Evolutionary conservation across 2,113 vertebrate species (phyloP).

Genomic region (Poicephalus gulielmi): DNA sequence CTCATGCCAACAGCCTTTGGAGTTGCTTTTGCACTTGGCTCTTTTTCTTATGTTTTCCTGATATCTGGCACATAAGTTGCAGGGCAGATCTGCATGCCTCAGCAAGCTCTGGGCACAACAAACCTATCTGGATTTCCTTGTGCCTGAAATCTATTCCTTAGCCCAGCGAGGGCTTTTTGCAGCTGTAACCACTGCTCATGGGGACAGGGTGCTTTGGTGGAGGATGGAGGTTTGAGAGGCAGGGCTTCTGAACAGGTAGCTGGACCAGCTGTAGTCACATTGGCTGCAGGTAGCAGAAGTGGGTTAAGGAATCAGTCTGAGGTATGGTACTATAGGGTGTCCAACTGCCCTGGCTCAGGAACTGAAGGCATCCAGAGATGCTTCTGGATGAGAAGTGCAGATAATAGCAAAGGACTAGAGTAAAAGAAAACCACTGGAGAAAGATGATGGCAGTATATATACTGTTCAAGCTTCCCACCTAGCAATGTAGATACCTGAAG

Average conservation of each 20-base stretch:
- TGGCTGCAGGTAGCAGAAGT: not conserved
- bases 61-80: not conserved
- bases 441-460: not conserved
- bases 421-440: not conserved
- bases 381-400: not conserved
- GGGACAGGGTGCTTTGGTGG: not conserved
- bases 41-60: not conserved
- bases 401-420: not conserved
- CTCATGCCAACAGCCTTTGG: not conserved
- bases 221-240: not conserved
- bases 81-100: not conserved
- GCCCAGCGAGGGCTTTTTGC: accelerated
- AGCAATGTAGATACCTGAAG: not conserved
- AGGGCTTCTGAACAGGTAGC: accelerated
- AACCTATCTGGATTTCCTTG: not conserved
- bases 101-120: accelerated
- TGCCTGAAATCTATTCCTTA: not conserved
- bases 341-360: not conserved
- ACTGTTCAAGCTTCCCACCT: not conserved
- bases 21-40: not conserved
- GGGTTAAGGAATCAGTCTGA: not conserved
- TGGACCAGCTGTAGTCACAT: not conserved
- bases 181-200: not conserved
- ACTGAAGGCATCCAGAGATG: not conserved
- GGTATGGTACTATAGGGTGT: not conserved